Conservation (phyloP, 1,140 invertebrate species). For the Heliconius hermathena region DNA sequence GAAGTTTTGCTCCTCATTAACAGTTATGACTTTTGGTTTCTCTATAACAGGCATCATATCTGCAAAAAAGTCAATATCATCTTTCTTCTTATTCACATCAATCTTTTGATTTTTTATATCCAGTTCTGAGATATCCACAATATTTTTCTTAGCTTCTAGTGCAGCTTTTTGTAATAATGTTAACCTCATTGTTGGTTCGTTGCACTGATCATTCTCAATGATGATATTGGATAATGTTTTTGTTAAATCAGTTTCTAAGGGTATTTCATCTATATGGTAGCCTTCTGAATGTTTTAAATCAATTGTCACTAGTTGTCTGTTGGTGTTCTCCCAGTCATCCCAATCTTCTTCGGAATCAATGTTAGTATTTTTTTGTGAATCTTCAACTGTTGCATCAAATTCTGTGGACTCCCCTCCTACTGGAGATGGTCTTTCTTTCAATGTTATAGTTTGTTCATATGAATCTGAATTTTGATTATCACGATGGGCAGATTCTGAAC, state of each 20-base stretch:
- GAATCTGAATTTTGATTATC: conserved; percentile 47
- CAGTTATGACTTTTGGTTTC: conserved; percentile 77
- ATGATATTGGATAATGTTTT: conserved; percentile 28
- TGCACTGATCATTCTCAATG: conserved; percentile 35
- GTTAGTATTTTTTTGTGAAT: conserved; percentile 44
- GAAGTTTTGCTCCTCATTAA: conserved; percentile 47
- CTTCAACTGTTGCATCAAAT: conserved; percentile 68
- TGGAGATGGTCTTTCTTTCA: conserved; percentile 89
- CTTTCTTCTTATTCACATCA: conserved; percentile 66
- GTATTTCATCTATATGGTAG: conserved; percentile 22
- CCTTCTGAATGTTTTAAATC: conserved; percentile 19
- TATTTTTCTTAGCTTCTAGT: conserved; percentile 76
- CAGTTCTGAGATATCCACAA: conserved; percentile 85
- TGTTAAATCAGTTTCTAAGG: conserved; percentile 15
- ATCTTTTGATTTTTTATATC: conserved; percentile 88
- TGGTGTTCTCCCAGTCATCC: conserved; percentile 89
- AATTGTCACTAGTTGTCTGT: conserved; percentile 41
- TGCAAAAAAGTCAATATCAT: conserved; percentile 89
- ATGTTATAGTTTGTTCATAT: conserved; percentile 69
- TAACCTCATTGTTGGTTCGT: conserved; percentile 43
- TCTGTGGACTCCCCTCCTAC: conserved; percentile 90
- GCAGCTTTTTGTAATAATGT: conserved; percentile 68
- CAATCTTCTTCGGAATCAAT: conserved; percentile 82
- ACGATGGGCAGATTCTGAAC: conserved; percentile 57
- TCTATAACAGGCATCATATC: conserved; percentile 93